Percentiles rank a stretch among this genome's conserved stretches.
Evolutionary conservation across 2,113 vertebrate genomes (phyloP).

Genomic region (Rhagologus leucostigma): DNA sequence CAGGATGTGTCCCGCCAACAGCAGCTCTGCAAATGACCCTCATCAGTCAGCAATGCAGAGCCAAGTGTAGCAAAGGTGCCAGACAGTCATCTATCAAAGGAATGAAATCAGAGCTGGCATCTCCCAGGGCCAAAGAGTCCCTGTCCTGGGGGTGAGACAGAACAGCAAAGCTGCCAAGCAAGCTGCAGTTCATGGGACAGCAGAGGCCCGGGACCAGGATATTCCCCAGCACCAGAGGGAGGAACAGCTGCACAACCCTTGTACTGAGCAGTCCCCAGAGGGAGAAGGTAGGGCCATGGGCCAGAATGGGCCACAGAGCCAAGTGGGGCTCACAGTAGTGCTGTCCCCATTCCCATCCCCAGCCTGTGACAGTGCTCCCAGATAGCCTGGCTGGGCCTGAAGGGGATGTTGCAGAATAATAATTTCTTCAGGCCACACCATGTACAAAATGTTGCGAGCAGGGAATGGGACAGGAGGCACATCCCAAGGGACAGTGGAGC

Average conservation of each 20-base stretch:
- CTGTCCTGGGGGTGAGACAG: neutral
- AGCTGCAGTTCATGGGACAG: neutral
- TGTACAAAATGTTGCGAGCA: accelerated
- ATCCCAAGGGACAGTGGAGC: neutral
- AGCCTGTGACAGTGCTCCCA: neutral
- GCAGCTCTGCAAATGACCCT: slow-evolving; percentile 25
- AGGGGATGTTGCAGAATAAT: neutral
- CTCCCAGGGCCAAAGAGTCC: neutral
- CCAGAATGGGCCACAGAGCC: neutral
- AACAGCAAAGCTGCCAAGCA: neutral
- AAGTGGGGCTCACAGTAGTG: neutral
- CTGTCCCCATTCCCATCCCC: neutral
- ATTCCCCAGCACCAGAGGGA: neutral
- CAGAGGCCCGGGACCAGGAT: neutral
- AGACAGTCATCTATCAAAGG: slow-evolving; percentile 16
- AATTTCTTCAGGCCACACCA: neutral
- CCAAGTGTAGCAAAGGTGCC: neutral
- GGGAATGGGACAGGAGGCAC: neutral
- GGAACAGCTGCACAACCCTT: neutral
- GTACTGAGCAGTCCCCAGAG: neutral
- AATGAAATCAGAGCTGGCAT: slow-evolving; percentile 8
- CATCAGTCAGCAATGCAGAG: neutral
- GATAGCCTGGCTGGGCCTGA: neutral
- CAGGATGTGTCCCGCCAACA: neutral
- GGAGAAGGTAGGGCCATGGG: neutral